Evolutionary conservation across 2,113 vertebrate genomes (phyloP).

Genomic region (Poecile atricapillus): DNA sequence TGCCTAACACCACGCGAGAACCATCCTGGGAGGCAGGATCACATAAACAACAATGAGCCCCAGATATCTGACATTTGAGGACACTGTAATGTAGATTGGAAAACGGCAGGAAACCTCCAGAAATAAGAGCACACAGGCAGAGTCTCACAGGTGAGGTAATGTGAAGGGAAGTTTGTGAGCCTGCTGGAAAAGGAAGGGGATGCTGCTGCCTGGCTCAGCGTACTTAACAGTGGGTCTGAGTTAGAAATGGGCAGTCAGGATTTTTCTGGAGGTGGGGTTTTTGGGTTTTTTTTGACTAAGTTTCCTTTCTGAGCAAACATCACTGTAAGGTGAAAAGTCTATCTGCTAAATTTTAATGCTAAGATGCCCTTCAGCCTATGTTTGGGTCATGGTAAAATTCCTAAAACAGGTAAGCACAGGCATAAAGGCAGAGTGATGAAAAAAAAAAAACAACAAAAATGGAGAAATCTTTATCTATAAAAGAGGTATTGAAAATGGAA

Average conservation of each 20-base stretch:
- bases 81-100: not conserved
- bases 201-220: not conserved
- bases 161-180: not conserved
- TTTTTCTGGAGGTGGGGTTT: not conserved
- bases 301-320: not conserved
- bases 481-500: not conserved
- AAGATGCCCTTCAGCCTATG: not conserved
- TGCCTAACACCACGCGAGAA: not conserved
- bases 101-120: not conserved
- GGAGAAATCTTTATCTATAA: not conserved
- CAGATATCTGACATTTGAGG: not conserved
- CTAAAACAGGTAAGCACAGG: not conserved
- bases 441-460: not conserved
- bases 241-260: not conserved
- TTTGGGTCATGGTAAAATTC: not conserved
- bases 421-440: not conserved
- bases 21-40: not conserved
- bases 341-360: not conserved
- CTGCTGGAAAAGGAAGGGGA: not conserved
- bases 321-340: not conserved
- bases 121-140: not conserved
- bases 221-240: not conserved
- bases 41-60: not conserved
- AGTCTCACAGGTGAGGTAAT: not conserved
- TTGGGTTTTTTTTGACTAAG: fast-evolving